A percentile compares a stretch with the other conserved stretches of the same genome.
Conservation (phyloP, 2,797 vertebrate species). For the Coregonus sp. region DNA sequence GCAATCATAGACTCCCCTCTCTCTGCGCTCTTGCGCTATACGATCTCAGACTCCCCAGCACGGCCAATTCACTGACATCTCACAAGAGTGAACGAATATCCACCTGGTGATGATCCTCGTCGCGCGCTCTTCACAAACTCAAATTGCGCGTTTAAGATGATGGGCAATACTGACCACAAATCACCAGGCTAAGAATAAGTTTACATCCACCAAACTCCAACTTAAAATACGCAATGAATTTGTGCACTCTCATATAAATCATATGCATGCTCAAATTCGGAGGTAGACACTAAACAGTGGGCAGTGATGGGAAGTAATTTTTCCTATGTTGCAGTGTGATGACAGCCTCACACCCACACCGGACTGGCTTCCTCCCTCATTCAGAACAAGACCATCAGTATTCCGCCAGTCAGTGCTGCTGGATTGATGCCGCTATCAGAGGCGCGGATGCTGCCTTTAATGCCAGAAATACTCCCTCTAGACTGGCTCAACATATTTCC, state of each 20-base stretch:
- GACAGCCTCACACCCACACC: conserved; percentile 50
- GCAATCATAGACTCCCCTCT: conserved; percentile 30
- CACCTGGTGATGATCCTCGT: conserved; percentile 45
- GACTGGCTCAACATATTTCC: conserved; percentile 45
- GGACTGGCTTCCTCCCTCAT: conserved; percentile 55
- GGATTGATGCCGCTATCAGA: conserved; percentile 46
- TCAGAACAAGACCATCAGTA: conserved; percentile 46
- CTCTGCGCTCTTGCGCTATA: conserved; percentile 49
- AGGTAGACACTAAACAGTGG: conserved; percentile 45
- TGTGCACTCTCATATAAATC: conserved; percentile 33
- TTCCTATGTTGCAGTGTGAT: conserved; percentile 22
- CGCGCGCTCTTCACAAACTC: conserved; percentile 26
- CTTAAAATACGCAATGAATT: conserved; percentile 31
- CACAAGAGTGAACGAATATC: conserved; percentile 49
- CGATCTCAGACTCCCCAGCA: conserved; percentile 40
- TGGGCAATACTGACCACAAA: conserved; percentile 41
- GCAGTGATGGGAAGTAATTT: conserved; percentile 17
- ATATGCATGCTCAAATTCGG: conserved; percentile 43
- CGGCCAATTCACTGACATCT: conserved; percentile 55
- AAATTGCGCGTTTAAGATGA: conserved; percentile 37
- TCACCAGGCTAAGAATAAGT: conserved; percentile 17
- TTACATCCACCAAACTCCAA: conserved; percentile 39
- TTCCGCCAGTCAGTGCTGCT: conserved; percentile 56
- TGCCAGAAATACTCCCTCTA: conserved; percentile 33
- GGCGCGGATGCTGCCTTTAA: conserved; percentile 48